Evolutionary conservation across 2,888 invertebrate species (phyloP), one percentile per base, ranked within the genome.

Genomic region (Lutraria lutraria): DNA sequence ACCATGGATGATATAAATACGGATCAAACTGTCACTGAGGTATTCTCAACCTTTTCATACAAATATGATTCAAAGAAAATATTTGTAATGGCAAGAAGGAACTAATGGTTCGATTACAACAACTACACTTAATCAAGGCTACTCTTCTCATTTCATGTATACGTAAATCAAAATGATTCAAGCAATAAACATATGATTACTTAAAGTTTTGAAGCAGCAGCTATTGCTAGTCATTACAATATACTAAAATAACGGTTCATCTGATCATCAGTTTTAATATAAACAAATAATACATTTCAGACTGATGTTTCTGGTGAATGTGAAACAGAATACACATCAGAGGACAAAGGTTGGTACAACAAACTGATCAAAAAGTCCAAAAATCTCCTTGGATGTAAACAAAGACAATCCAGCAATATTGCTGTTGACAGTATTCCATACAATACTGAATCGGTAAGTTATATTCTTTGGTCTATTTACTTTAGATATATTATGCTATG

Each of bases 271-370:
- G 31, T 31, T 76, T 76, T 15, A 34, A 12, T 34, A 12, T 34
- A 19, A 25, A 31, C n/a, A n/a, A 31, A 16, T 31, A 19, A 31
- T 10, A 52, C 21, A 16, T 80, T 60, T 81, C 94, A 97, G 97
- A 97, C 97, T 95, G 99, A 99, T 96, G 98, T 99, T 0, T 98
- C 98, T 88, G 99, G 99, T 0, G 97, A 97, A 29, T 99, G 99
- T 95, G 97, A 98, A 82, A 98, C 98, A 0, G 97, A 97, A 54
- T 99, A 99, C 96, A 96, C 90, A 16, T 93, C 94, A 15, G 91
- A 94, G 2, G 92, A 94, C 15, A 93, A 93, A 81, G 94, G 94
- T 31, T 95, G 94, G 93, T 93, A 94, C 84, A 92, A 92, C 6
- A 88, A 89, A 81, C 93, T 93, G 43, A 93, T 96, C 85, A 95